These are phyloP conservation scores for Idaea biselata DNA, from an alignment of 2,888 invertebrate genomes.

Conservation along the genomic window DNA sequence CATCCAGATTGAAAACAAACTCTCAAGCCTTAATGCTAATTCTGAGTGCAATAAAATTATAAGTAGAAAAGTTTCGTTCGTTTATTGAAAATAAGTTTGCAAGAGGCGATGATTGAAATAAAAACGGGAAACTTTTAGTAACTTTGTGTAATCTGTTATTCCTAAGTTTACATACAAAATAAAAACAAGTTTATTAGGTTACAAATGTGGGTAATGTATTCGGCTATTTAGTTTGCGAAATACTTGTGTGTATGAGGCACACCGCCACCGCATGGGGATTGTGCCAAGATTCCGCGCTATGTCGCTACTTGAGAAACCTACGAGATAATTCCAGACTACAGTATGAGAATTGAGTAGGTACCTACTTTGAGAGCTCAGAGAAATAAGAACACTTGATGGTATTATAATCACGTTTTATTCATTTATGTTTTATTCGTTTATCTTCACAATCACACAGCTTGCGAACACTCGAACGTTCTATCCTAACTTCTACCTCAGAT, in stretches of 20 bases:
- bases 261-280: constrained; percentile 58
- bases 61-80: neutral
- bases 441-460: too few relatives aligned
- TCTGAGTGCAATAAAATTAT: too few relatives aligned
- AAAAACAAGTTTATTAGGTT: neutral
- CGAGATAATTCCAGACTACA: neutral
- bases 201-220: neutral
- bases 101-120: neutral
- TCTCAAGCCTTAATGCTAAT: too few relatives aligned
- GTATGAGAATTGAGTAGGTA: constrained; percentile 6
- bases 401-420: too few relatives aligned
- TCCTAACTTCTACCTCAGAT: too few relatives aligned
- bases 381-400: too few relatives aligned
- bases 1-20: too few relatives aligned
- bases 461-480: too few relatives aligned
- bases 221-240: constrained; percentile 40
- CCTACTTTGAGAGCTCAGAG: neutral
- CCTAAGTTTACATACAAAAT: neutral
- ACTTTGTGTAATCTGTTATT: neutral
- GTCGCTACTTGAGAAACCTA: constrained; percentile 42
- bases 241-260: constrained; percentile 46
- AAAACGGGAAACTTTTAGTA: neutral
- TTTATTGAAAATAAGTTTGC: neutral
- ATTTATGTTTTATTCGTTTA: too few relatives aligned
- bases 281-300: constrained; percentile 53